Base-by-base conservation (phyloP, 2,888 invertebrate species). In the Nasonovia ribisnigri region DNA sequence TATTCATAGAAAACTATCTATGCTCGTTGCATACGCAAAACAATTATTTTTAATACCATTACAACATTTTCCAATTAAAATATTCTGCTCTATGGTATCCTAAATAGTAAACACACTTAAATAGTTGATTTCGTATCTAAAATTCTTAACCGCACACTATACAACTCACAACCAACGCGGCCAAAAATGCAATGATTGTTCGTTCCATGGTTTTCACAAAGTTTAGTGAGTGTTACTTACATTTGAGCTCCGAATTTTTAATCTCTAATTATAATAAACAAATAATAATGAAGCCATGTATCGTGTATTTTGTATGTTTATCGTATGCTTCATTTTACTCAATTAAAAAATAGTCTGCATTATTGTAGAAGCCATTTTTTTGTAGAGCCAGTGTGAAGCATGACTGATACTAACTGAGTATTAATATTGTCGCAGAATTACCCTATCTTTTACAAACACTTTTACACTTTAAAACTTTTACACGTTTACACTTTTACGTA, bases 401-500 rank as follows among this genome's bases (percentile, higher is more conserved):
- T 5, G 0, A 36, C 8, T 36, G 20, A 77, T 77, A 77, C 77
- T 84, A 43, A 84, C 11, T 26, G 24, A 77, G 77, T 77, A 77
- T 77, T 36, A 6, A 77, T 77, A 24, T 77, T 36, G 8, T 77
- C 3, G 20, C 20, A 77, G 10, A 36, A 36, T 8, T 20, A 20
- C 0, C 42, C 1, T 77, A 77, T 77, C 26, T 1, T 11, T n/a
- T n/a, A n/a, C n/a, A n/a, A n/a, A n/a, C n/a, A n/a, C n/a, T n/a
- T n/a, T n/a, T n/a, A n/a, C n/a, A n/a, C n/a, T n/a, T n/a, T n/a
- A n/a, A n/a, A n/a, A n/a, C n/a, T n/a, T n/a, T n/a, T n/a, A n/a
- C n/a, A 48, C 0, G 20, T 20, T 13, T 29, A 57, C 26, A 29
- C 13, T 88, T 57, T 4, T 96, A 48, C 96, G 96, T 51, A 96